Percentiles rank a stretch among this genome's conserved stretches.
Conservation (phyloP, 2,888 invertebrate species). For the Syritta pipiens region DNA sequence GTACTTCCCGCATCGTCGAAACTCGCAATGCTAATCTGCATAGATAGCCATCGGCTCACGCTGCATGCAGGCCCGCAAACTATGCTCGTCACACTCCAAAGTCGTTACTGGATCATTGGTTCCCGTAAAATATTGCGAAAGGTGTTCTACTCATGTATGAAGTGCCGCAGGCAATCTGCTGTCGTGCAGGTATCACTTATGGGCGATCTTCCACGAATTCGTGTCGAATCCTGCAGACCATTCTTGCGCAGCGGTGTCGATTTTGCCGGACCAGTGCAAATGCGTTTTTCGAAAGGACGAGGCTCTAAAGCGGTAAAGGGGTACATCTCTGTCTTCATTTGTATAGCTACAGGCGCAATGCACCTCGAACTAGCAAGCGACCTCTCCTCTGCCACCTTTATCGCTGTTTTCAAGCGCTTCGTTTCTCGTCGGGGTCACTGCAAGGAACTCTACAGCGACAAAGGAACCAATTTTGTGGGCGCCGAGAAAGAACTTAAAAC, state of each 20-base stretch:
- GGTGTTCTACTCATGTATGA: conserved; percentile 11
- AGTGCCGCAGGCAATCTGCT: conserved; percentile 4
- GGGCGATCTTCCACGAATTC: conserved; percentile 8
- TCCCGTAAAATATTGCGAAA: conserved; percentile 12
- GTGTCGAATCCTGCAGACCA: conserved; percentile 6
- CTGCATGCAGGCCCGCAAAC: conserved; percentile 28
- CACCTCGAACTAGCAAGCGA: conserved; percentile 29
- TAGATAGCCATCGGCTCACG: conserved; percentile 13
- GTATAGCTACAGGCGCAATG: conserved; percentile 43
- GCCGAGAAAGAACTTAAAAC: conserved; percentile 10
- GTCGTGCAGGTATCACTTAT: background rate
- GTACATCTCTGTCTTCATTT: conserved; percentile 21
- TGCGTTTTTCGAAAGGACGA: conserved; percentile 33
- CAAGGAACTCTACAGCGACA: conserved; percentile 18
- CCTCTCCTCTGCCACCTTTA: conserved; percentile 9
- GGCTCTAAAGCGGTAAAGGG: conserved; percentile 28
- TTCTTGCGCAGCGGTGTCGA: conserved; percentile 20
- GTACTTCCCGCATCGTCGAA: background rate
- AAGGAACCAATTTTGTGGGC: conserved; percentile 20
- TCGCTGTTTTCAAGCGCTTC: conserved; percentile 32
- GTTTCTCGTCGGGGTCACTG: conserved; percentile 23
- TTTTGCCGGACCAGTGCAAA: conserved; percentile 16
- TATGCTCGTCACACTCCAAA: conserved; percentile 25
- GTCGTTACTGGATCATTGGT: conserved; percentile 29
- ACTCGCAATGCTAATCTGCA: conserved; percentile 1